Evolutionary conservation across 2,888 invertebrate species (phyloP).

Genomic region (Coenonympha arcania): DNA sequence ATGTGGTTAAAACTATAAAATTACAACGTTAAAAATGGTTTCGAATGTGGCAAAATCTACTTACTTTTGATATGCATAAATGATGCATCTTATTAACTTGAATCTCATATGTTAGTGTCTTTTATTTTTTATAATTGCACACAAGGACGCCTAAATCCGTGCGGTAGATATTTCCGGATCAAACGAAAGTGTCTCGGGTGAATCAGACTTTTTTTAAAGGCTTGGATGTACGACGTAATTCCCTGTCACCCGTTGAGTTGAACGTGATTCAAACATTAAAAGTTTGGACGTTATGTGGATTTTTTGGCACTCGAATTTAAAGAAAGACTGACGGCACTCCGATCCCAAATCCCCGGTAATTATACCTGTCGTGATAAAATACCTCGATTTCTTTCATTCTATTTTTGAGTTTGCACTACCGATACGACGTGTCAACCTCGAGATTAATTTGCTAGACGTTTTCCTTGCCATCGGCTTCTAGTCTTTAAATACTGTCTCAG

Average conservation of each 20-base stretch:
- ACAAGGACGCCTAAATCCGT: conserved; percentile 69
- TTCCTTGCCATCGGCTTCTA: conserved; percentile 43
- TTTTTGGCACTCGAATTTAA: conserved; percentile 48
- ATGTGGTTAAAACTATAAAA: not conserved
- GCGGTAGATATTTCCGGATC: conserved; percentile 64
- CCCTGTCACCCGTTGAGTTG: conserved; percentile 52
- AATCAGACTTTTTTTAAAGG: conserved; percentile 60
- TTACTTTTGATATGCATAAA: conserved; percentile 33
- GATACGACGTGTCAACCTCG: conserved; percentile 24
- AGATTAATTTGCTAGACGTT: conserved; percentile 35
- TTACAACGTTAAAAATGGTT: too few relatives aligned
- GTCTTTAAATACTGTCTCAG: conserved; percentile 43
- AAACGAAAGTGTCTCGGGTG: conserved; percentile 62
- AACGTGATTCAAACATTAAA: conserved; percentile 52
- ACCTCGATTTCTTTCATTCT: conserved; percentile 20
- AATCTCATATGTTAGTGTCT: conserved; percentile 54
- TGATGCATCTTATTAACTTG: conserved; percentile 43
- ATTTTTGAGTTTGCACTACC: conserved; percentile 23
- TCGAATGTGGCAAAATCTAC: conserved; percentile 21
- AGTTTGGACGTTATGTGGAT: conserved; percentile 50
- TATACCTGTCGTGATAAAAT: conserved; percentile 32
- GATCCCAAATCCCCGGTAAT: conserved; percentile 33
- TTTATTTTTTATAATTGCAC: conserved; percentile 56
- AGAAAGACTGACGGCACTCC: conserved; percentile 36
- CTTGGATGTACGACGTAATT: conserved; percentile 53